phyloP scores from a whole-genome alignment of 1,140 invertebrate genomes.

The Capitella teleta region DNA sequence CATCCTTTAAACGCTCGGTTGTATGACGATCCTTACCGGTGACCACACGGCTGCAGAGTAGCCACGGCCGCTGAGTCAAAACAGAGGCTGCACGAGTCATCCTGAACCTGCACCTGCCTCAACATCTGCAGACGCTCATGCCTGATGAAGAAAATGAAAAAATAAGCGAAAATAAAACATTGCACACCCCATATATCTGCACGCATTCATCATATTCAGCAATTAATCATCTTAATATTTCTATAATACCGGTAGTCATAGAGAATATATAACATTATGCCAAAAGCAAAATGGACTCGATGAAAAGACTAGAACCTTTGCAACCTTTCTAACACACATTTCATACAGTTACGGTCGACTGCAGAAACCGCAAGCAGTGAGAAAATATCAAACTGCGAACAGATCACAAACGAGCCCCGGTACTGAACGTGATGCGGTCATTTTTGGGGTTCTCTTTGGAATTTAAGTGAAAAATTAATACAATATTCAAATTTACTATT shows the following conservation, averaged over 20 bases:
- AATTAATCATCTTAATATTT: no score
- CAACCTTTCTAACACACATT: neutral
- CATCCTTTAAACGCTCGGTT: neutral
- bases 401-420: no score
- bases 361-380: no score
- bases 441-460: no score
- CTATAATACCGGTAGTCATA: constrained; percentile 1
- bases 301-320: neutral
- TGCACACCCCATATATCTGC: neutral
- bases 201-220: neutral
- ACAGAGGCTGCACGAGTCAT: constrained; percentile 79
- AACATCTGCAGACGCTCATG: constrained; percentile 65
- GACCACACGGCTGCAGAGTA: constrained; percentile 64
- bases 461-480: no score
- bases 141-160: constrained; percentile 37
- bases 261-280: neutral
- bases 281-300: neutral
- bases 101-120: constrained; percentile 60
- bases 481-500: no score
- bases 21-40: constrained; percentile 37
- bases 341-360: neutral
- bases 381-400: no score
- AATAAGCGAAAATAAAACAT: neutral
- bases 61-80: constrained; percentile 68
- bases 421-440: no score